Conservation (phyloP, 2,888 invertebrate species). For the Tetropium fuscum region DNA sequence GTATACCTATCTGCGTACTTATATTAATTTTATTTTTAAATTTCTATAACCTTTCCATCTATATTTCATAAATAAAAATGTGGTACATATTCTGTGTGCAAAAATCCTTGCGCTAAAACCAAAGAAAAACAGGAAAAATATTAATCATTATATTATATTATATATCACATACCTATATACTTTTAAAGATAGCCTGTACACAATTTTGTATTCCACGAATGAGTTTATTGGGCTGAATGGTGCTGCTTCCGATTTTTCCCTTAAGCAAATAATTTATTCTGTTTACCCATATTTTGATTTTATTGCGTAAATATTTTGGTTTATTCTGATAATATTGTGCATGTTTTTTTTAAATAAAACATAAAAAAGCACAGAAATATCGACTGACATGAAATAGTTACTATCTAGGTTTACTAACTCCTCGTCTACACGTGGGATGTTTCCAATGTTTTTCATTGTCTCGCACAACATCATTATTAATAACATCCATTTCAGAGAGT, state of each 20-base stretch:
- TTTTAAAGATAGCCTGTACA: conserved; percentile 42
- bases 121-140: conserved; percentile 39
- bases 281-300: conserved; percentile 14
- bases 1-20: conserved; percentile 37
- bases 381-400: too few relatives aligned
- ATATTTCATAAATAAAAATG: conserved; percentile 2
- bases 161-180: too few relatives aligned
- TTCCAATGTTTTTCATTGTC: too few relatives aligned
- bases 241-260: conserved; percentile 8
- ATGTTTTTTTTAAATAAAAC: too few relatives aligned
- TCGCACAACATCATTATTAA: too few relatives aligned
- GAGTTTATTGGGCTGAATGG: conserved; percentile 22
- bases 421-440: too few relatives aligned
- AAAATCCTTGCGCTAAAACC: conserved; percentile 14
- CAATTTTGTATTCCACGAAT: conserved; percentile 33
- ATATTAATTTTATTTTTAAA: conserved; percentile 36
- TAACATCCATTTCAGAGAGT: too few relatives aligned
- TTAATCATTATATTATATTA: conserved; percentile 42
- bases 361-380: too few relatives aligned
- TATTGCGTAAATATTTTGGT: conserved; percentile 17
- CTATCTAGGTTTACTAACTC: too few relatives aligned
- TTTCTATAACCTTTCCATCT: conserved; percentile 17
- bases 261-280: conserved; percentile 12
- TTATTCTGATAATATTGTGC: conserved; percentile 8
- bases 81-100: conserved; percentile 7